Evolutionary conservation across 2,888 invertebrate species (phyloP).

Genomic region (Apamea sordens): DNA sequence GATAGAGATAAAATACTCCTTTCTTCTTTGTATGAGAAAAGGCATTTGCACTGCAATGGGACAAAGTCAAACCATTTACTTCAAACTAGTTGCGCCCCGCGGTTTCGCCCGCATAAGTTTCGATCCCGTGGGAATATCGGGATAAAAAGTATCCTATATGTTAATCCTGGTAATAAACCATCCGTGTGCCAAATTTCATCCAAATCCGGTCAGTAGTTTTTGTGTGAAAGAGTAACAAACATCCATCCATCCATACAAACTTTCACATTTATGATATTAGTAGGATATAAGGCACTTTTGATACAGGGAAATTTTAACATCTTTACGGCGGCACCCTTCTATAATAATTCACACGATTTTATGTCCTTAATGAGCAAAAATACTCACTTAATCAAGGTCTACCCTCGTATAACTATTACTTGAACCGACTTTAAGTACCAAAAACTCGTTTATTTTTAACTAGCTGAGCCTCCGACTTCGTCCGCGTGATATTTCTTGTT

Average conservation of each 20-base stretch:
- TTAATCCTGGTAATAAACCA: no score
- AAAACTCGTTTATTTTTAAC: slow-evolving; percentile 4
- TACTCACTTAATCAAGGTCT: slow-evolving; percentile 15
- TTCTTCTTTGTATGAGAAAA: not conserved
- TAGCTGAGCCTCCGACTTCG: not conserved
- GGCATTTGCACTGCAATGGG: not conserved
- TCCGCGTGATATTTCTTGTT: not conserved
- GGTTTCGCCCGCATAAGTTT: no score
- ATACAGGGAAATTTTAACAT: not conserved
- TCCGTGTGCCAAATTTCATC: no score
- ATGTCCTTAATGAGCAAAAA: slow-evolving; percentile 19
- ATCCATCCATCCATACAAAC: no score
- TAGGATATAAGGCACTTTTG: no score
- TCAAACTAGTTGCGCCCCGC: no score
- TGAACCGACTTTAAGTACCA: not conserved
- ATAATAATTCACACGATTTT: slow-evolving; percentile 24
- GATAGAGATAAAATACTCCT: not conserved
- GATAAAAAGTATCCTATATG: no score
- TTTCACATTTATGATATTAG: no score
- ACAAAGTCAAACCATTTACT: not conserved
- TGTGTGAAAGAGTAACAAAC: no score
- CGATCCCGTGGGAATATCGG: no score
- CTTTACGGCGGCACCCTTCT: not conserved
- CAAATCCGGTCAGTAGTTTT: no score
- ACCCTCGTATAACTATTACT: not conserved